phyloP scores from a whole-genome alignment of 2,888 invertebrate genomes.

The Druceiella hillmani region DNA sequence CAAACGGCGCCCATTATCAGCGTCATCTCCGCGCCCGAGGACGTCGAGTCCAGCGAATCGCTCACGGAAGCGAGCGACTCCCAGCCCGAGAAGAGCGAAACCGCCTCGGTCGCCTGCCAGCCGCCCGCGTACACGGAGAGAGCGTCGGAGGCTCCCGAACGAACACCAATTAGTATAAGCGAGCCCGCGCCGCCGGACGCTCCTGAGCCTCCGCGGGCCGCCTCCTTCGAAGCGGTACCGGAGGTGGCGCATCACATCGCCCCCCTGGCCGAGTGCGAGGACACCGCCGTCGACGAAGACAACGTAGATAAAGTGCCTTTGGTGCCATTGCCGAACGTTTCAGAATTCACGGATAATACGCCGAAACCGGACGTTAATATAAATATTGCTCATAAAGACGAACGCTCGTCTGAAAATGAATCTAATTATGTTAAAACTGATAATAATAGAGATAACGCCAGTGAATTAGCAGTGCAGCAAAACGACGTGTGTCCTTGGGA shows the following conservation, averaged over 20 bases:
- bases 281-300: constrained; percentile 64
- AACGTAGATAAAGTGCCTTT: constrained; percentile 51
- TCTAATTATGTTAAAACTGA: constrained; percentile 44
- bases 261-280: constrained; percentile 64
- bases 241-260: constrained; percentile 47
- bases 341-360: constrained; percentile 21
- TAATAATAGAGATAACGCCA: constrained; percentile 35
- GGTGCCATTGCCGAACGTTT: constrained; percentile 34
- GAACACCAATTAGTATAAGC: neutral
- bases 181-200: constrained; percentile 12
- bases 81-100: constrained; percentile 25
- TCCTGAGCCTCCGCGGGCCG: constrained; percentile 9
- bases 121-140: constrained; percentile 12
- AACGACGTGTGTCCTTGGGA: constrained; percentile 93
- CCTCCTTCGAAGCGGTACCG: constrained; percentile 29
- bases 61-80: constrained; percentile 34
- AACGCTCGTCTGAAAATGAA: constrained; percentile 41
- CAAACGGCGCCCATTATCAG: constrained; percentile 59
- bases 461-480: constrained; percentile 46
- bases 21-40: constrained; percentile 67
- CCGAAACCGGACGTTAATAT: constrained; percentile 33
- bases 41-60: constrained; percentile 30
- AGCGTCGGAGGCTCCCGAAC: constrained; percentile 9
- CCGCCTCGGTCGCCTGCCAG: constrained; percentile 2
- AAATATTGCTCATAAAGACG: constrained; percentile 41